These are phyloP conservation scores for Protobothrops mucrosquamatus DNA, from an alignment of 2,113 vertebrate genomes.

Conservation along the genomic window DNA sequence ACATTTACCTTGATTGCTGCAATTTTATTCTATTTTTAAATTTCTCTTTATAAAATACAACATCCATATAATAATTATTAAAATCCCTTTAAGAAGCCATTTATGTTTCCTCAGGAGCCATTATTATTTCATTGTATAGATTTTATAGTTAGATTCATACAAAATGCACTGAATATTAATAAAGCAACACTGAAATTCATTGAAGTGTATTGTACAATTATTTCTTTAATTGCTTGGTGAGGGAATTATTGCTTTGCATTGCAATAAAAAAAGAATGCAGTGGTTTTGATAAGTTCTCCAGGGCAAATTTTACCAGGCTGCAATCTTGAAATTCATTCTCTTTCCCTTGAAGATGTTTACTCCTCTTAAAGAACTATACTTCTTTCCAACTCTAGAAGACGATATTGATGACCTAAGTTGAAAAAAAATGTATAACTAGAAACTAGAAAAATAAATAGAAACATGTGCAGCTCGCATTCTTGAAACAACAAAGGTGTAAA, in stretches of 20 bases:
- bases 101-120: not conserved
- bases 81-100: not conserved
- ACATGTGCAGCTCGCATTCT: not conserved
- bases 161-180: slow-evolving; percentile 8
- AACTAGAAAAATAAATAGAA: not conserved
- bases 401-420: not conserved
- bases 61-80: not conserved
- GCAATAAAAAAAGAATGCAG: not conserved
- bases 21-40: not conserved
- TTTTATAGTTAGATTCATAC: not conserved
- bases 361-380: not conserved
- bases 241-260: slow-evolving; percentile 4
- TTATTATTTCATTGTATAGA: slow-evolving; percentile 4
- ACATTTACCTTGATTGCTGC: not conserved
- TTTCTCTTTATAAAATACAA: not conserved
- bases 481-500: not conserved
- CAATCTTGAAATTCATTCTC: not conserved
- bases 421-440: not conserved
- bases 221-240: slow-evolving; percentile 22
- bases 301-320: not conserved
- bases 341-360: not conserved
- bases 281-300: slow-evolving; percentile 1
- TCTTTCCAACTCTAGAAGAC: not conserved
- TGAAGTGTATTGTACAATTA: slow-evolving; percentile 4
- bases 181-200: slow-evolving; percentile 10